Conservation (phyloP, 2,113 vertebrate genomes). For the Puffinus mauretanicus region DNA sequence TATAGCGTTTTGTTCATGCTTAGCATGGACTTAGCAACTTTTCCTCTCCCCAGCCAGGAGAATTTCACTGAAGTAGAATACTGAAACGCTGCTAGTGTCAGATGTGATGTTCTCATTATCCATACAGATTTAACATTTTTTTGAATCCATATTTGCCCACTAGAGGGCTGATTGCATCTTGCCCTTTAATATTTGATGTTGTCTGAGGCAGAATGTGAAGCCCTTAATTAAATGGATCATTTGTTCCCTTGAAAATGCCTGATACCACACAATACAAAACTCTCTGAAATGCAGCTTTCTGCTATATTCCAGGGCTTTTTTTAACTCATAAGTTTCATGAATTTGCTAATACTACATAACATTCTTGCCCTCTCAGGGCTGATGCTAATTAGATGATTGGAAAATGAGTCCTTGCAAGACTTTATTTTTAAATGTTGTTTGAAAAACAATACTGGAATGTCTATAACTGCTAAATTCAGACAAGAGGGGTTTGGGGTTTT, state of each 20-base stretch:
- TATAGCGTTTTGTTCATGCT: not conserved
- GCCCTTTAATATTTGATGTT: constrained; percentile 46
- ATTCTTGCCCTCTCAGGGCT: not conserved
- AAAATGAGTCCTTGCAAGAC: not conserved
- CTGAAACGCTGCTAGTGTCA: not conserved
- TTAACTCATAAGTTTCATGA: not conserved
- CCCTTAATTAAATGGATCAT: constrained; percentile 49
- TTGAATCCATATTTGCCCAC: constrained; percentile 32
- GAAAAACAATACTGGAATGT: not conserved
- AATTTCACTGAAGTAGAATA: not conserved
- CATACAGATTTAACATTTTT: not conserved
- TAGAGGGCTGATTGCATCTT: constrained; percentile 48
- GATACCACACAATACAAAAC: not conserved
- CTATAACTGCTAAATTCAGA: not conserved
- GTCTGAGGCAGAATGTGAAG: constrained; percentile 13
- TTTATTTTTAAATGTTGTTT: not conserved
- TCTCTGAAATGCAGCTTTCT: constrained; percentile 17
- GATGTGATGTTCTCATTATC: not conserved
- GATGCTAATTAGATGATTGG: constrained; percentile 11
- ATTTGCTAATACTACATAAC: constrained; percentile 27
- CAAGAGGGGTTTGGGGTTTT: not conserved
- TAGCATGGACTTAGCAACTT: not conserved
- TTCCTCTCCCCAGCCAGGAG: not conserved
- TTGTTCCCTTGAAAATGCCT: constrained; percentile 39
- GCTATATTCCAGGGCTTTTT: not conserved